Evolutionary conservation across 2,888 invertebrate species (phyloP), one percentile per base, ranked within the genome.

Genomic region (Eremobia ochroleuca): DNA sequence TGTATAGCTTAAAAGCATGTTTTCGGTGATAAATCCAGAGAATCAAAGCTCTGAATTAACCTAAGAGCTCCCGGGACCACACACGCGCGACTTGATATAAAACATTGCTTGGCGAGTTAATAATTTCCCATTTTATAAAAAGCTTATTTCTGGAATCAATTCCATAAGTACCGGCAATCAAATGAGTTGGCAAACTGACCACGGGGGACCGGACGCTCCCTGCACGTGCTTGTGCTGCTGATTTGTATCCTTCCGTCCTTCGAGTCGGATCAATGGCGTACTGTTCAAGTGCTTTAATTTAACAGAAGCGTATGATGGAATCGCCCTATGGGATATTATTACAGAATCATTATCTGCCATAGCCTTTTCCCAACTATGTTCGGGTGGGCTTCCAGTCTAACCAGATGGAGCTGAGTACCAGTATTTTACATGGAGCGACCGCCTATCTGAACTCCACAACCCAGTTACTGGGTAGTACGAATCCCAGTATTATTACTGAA

Each of bases 201-300:
- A 49, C 46, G 13, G 69, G 65, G 13, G 25, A 82, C 82, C 82
- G 82, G 82, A 83, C 62, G 82, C 79, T n/a, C 58, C 15, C 4
- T 8, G 62, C 69, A 80, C 84, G 84, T 77, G 85, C 68, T n/a
- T n/a, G 55, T 55, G 58, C 4, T 81, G 25, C 71, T 81, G 68
- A 81, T 81, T 72, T 46, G 37, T 76, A 65, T 72, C 15, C 34
- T 61, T 28, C 37, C 37, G 59, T 75, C 59, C 46, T 75, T 83
- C 52, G 75, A 59, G 83, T 52, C 46, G 81, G 40, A 76, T 82
- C 43, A 13, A 62, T 15, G 28, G 37, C 2, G 18, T 34, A 37
- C 76, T 31, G 49, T 65, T 49, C 40, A 4, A 77, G 69, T 55
- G 25, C 43, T 61, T 46, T 55, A 28, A 28, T 71, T 25, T 52